Percentiles rank a stretch among this genome's conserved stretches.
phyloP scores from a whole-genome alignment of 2,113 vertebrate genomes.

The Zosterops pallidus region DNA sequence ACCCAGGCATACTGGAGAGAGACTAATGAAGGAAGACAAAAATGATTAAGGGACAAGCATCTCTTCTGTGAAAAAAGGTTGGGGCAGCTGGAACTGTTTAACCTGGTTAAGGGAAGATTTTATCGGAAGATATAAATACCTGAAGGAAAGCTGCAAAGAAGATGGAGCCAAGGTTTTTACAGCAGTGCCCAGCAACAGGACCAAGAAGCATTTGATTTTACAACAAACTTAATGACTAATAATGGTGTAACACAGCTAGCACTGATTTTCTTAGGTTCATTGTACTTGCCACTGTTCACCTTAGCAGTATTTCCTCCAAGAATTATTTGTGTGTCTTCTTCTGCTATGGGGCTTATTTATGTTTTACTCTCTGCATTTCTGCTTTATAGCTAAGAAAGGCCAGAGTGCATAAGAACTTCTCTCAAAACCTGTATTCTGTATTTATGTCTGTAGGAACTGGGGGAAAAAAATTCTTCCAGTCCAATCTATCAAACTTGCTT shows the following conservation, averaged over 20 bases:
- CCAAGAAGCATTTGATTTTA: not conserved
- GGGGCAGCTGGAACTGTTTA: not conserved
- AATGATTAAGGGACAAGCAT: not conserved
- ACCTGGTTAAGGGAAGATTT: not conserved
- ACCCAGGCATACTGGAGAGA: not conserved
- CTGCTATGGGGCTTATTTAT: not conserved
- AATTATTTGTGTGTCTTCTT: not conserved
- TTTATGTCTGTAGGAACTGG: not conserved
- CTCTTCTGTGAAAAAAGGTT: not conserved
- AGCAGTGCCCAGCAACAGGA: not conserved
- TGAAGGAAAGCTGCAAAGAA: not conserved
- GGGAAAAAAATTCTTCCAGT: not conserved
- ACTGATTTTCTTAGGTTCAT: not conserved
- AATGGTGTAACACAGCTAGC: not conserved
- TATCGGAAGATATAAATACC: not conserved
- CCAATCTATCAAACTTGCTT: not conserved
- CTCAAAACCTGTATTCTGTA: not conserved
- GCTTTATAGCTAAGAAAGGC: not conserved
- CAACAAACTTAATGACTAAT: not conserved
- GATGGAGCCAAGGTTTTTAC: not conserved
- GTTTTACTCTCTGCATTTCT: not conserved
- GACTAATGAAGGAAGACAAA: not conserved
- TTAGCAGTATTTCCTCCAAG: not conserved
- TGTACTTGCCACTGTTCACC: rapidly evolving
- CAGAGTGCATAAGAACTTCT: not conserved